These are phyloP conservation scores for Stratiolaelaps scimitus DNA, from an alignment of 1,140 invertebrate species.

Conservation along the genomic window DNA sequence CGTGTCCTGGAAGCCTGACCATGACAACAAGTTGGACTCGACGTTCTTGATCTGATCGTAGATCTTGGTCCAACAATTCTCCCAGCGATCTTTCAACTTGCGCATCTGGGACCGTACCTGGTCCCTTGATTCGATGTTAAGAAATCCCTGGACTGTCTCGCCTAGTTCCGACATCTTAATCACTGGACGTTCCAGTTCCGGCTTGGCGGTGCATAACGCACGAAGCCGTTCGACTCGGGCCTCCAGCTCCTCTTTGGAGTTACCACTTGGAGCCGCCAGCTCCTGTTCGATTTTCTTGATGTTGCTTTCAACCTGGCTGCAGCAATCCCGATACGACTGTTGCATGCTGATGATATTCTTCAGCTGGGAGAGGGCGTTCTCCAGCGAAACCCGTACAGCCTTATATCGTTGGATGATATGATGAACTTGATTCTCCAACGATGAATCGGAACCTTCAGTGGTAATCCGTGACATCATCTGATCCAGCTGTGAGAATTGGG, in stretches of 20 bases:
- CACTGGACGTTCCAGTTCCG: conserved; percentile 50
- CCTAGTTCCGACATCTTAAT: conserved; percentile 53
- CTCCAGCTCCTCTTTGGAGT: conserved; percentile 7
- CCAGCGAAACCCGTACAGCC: conserved; percentile 8
- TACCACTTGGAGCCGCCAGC: neutral
- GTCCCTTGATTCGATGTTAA: conserved; percentile 72
- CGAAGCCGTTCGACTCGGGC: conserved; percentile 30
- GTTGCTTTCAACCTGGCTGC: neutral
- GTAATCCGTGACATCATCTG: conserved; percentile 26
- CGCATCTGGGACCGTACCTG: conserved; percentile 64
- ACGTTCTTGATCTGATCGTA: conserved; percentile 70
- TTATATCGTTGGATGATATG: conserved; percentile 22
- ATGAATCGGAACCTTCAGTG: conserved; percentile 9
- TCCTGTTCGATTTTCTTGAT: conserved; percentile 16
- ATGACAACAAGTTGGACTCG: conserved; percentile 67
- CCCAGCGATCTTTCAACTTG: conserved; percentile 63
- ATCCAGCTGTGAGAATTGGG: conserved; percentile 19
- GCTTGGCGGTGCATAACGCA: conserved; percentile 44
- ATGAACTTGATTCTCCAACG: conserved; percentile 20
- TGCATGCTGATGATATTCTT: conserved; percentile 19
- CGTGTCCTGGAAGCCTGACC: conserved; percentile 71
- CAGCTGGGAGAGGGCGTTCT: conserved; percentile 1
- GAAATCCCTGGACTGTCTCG: conserved; percentile 69
- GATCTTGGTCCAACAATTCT: conserved; percentile 65
- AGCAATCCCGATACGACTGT: conserved; percentile 4